Conservation (phyloP, 1,140 invertebrate genomes). For the Sitodiplosis mosellana region DNA sequence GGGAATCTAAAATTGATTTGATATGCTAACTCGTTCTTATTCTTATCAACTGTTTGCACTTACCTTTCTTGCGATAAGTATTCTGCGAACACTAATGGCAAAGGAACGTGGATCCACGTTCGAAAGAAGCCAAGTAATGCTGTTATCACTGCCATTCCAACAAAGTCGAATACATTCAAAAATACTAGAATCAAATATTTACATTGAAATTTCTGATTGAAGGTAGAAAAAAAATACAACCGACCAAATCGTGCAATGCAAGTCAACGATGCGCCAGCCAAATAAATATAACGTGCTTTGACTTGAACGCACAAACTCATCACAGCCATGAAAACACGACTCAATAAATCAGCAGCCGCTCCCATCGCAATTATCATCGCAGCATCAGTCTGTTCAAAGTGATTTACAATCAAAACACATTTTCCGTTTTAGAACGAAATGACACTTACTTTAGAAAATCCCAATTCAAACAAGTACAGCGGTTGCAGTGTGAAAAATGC, state of each 20-base stretch:
- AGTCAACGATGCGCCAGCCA: conserved; percentile 28
- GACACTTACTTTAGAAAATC: conserved; percentile 27
- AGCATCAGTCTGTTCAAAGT: conserved; percentile 24
- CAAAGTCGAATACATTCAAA: conserved; percentile 15
- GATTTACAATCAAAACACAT: neutral
- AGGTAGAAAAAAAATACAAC: conserved; percentile 6
- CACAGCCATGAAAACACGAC: conserved; percentile 28
- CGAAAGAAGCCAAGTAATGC: conserved; percentile 32
- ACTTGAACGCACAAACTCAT: conserved; percentile 27
- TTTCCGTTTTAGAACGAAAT: conserved; percentile 1
- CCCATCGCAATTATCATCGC: conserved; percentile 33
- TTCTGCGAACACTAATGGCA: conserved; percentile 38
- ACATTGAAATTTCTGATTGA: neutral
- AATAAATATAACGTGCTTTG: conserved; percentile 32
- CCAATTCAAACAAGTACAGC: conserved; percentile 29
- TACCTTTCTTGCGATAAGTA: conserved; percentile 36
- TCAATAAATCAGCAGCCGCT: conserved; percentile 30
- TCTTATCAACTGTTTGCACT: neutral
- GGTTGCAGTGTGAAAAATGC: conserved; percentile 41
- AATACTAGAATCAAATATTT: conserved; percentile 10
- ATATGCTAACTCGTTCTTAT: too few relatives aligned
- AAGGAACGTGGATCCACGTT: conserved; percentile 32
- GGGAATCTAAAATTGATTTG: too few relatives aligned
- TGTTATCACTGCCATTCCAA: conserved; percentile 26
- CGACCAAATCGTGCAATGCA: conserved; percentile 30